Conservation (phyloP, 2,888 invertebrate genomes). For the Acleris literana region DNA sequence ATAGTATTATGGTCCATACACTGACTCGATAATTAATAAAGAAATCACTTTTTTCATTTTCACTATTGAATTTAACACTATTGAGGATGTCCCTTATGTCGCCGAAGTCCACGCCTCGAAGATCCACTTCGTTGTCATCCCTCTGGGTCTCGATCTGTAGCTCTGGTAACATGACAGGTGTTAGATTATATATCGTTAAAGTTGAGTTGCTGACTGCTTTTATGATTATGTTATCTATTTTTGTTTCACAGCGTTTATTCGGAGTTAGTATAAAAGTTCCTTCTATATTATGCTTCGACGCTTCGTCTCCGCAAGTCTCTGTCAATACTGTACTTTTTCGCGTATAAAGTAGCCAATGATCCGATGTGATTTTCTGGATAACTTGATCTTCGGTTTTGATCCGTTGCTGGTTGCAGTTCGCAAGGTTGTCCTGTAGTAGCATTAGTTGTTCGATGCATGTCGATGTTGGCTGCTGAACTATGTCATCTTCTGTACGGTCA, state of each 20-base stretch:
- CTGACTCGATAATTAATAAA: not conserved
- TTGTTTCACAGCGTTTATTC: conserved; percentile 3
- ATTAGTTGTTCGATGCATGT: conserved; percentile 36
- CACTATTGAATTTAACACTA: not conserved
- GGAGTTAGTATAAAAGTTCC: conserved; percentile 17
- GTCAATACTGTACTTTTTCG: not conserved
- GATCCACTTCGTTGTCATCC: conserved; percentile 1
- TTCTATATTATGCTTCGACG: conserved; percentile 6
- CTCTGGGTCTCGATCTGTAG: conserved; percentile 1
- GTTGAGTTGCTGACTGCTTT: conserved; percentile 1
- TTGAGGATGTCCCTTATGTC: conserved; percentile 1
- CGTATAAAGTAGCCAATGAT: conserved; percentile 10
- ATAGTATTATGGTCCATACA: conserved; percentile 6
- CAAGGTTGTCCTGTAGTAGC: conserved; percentile 23
- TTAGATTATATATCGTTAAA: not conserved
- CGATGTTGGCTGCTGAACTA: conserved; percentile 5
- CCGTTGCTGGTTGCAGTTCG: conserved; percentile 23
- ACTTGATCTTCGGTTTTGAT: conserved; percentile 9
- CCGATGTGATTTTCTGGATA: conserved; percentile 3
- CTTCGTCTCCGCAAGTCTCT: conserved; percentile 15
- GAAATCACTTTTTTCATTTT: not conserved
- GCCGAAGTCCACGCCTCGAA: conserved; percentile 8
- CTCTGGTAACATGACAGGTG: conserved; percentile 3
- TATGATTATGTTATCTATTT: not conserved
- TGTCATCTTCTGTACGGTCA: conserved; percentile 14